Conservation (phyloP, 2,797 vertebrate genomes). For the Buphagus erythrorhynchus region DNA sequence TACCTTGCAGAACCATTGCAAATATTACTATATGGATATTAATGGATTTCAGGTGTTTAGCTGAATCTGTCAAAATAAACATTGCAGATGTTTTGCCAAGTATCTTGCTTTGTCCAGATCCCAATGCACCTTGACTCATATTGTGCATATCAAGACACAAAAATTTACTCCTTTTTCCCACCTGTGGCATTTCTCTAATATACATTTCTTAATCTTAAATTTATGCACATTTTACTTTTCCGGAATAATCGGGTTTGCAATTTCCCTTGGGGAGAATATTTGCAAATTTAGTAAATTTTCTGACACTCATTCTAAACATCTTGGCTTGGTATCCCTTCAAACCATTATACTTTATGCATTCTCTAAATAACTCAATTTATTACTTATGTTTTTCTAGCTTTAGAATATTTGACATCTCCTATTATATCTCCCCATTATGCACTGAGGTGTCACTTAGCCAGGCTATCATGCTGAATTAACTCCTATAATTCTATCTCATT, state of each 20-base stretch:
- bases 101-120: not conserved
- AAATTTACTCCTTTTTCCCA: not conserved
- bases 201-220: not conserved
- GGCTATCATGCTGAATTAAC: not conserved
- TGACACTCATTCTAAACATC: not conserved
- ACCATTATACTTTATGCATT: not conserved
- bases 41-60: not conserved
- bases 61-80: not conserved
- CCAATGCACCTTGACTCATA: not conserved
- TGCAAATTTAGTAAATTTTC: not conserved
- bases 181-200: not conserved
- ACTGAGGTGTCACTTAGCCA: not conserved
- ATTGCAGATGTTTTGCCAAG: not conserved
- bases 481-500: not conserved
- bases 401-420: not conserved
- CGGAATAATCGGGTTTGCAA: not conserved
- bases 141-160: not conserved
- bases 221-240: not conserved
- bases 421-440: not conserved
- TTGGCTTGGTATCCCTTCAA: not conserved
- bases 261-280: not conserved
- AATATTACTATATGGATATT: not conserved
- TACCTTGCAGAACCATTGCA: not conserved
- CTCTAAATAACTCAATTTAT: not conserved
- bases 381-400: not conserved